Conservation (phyloP, 1,140 invertebrate species). For the Drosophila varians region DNA sequence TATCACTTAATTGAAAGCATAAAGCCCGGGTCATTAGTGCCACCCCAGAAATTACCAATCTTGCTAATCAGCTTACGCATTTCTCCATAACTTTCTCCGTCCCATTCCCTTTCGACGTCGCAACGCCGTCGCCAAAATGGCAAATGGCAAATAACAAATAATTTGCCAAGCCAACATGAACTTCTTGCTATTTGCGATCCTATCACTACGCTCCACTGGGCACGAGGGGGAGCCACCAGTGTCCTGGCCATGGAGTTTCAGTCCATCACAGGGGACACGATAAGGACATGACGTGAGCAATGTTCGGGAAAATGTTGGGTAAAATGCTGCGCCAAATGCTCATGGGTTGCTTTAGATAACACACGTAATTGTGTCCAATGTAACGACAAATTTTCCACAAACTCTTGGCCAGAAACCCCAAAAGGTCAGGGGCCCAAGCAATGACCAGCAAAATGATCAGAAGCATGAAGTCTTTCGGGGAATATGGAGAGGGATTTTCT, state of each 20-base stretch:
- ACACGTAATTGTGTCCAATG: conserved; percentile 47
- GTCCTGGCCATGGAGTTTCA: neutral
- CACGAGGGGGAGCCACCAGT: neutral
- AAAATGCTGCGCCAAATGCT: neutral
- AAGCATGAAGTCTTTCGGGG: neutral
- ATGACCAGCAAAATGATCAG: conserved; percentile 1
- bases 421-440: neutral
- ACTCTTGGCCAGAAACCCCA: neutral
- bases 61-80: conserved; percentile 66
- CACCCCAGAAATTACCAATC: conserved; percentile 7
- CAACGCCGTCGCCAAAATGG: too few species aligned
- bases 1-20: conserved; percentile 71
- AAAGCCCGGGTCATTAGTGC: conserved; percentile 47
- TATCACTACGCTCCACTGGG: conserved; percentile 52
- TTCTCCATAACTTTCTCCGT: conserved; percentile 26
- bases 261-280: conserved; percentile 4
- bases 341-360: conserved; percentile 13
- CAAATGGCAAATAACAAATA: conserved; percentile 31
- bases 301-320: neutral
- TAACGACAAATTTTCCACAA: conserved; percentile 28
- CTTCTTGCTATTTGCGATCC: conserved; percentile 15
- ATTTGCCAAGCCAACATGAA: conserved; percentile 45
- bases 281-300: conserved; percentile 17
- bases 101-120: too few species aligned
- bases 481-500: too few species aligned